These are phyloP conservation scores for Diorhabda elongata DNA, from an alignment of 1,140 invertebrate species.

Conservation along the genomic window DNA sequence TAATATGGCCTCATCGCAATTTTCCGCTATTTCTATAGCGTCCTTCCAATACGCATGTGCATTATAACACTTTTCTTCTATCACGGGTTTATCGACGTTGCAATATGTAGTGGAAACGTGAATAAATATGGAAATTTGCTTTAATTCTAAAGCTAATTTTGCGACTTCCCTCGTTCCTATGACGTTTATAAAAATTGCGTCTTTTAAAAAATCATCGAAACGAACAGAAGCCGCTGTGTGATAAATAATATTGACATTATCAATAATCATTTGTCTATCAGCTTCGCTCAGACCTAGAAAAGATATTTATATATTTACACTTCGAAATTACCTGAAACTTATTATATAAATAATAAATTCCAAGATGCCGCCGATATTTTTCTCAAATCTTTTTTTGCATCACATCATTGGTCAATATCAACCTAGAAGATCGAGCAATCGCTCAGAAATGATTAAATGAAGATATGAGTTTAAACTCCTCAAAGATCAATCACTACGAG, in stretches of 20 bases:
- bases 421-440: background rate
- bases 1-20: slow-evolving; percentile 64
- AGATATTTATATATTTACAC: background rate
- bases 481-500: too few species aligned
- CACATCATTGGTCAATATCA: background rate
- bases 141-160: slow-evolving; percentile 54
- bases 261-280: slow-evolving; percentile 56
- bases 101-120: slow-evolving; percentile 50
- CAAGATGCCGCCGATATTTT: background rate
- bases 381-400: background rate
- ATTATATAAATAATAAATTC: background rate
- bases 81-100: slow-evolving; percentile 47
- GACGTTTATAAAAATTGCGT: slow-evolving; percentile 54
- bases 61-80: slow-evolving; percentile 77
- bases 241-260: slow-evolving; percentile 79
- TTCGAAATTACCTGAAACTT: background rate
- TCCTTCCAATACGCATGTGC: slow-evolving; percentile 79
- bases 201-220: slow-evolving; percentile 71
- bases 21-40: slow-evolving; percentile 76
- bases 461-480: background rate
- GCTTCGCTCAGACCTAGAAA: slow-evolving; percentile 34
- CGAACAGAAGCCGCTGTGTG: slow-evolving; percentile 90
- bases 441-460: background rate
- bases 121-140: slow-evolving; percentile 59
- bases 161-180: slow-evolving; percentile 54